These are phyloP conservation scores for Saimiri boliviensis DNA, from an alignment of 2,113 vertebrate species.

Conservation along the genomic window DNA sequence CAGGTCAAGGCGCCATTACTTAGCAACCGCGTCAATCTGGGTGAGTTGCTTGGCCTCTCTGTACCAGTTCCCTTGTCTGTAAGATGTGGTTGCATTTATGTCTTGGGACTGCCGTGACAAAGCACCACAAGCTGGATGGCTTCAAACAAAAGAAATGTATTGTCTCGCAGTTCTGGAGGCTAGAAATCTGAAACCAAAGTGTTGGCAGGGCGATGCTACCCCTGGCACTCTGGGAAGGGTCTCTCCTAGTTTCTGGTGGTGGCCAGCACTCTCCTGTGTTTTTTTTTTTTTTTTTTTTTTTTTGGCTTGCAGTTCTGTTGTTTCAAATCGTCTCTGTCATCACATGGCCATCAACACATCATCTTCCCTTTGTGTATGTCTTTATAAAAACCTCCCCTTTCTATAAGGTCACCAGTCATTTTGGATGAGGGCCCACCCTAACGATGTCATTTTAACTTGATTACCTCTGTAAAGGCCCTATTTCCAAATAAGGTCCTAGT, in stretches of 20 bases:
- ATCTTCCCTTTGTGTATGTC: neutral
- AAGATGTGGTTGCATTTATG: neutral
- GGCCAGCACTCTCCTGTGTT: neutral
- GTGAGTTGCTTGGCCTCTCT: neutral
- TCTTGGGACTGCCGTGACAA: neutral
- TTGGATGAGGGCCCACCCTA: neutral
- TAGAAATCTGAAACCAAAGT: neutral
- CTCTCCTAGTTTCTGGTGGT: neutral
- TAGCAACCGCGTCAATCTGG: neutral
- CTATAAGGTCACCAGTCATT: neutral
- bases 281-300: no score
- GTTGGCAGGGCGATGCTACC: fast-evolving
- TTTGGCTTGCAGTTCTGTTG: neutral
- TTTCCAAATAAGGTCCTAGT: neutral
- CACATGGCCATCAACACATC: neutral
- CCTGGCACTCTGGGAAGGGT: neutral
- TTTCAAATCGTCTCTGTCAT: neutral
- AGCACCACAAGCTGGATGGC: neutral
- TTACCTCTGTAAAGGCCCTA: neutral
- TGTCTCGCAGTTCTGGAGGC: neutral
- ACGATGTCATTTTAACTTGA: neutral
- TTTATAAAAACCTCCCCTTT: neutral
- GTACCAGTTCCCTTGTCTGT: neutral
- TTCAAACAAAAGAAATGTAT: neutral
- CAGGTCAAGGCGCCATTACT: neutral